Conservation (phyloP, 53 echinoderm and acorn worm species). For the Crossaster papposus region DNA sequence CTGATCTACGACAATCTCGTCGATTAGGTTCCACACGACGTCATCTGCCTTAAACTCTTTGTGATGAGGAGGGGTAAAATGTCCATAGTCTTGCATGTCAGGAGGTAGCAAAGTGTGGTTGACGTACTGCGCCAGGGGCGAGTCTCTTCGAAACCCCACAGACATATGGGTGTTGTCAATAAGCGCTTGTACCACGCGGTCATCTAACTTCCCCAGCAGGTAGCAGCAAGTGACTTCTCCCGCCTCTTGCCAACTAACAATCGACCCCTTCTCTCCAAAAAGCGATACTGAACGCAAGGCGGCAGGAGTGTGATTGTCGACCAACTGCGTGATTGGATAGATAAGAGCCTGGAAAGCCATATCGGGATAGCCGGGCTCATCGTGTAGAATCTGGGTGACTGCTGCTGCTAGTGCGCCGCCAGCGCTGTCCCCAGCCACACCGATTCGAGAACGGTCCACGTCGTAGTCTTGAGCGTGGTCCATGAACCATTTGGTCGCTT, state of each 20-base stretch:
- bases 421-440: conserved; percentile 81
- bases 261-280: conserved; percentile 48
- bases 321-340: conserved; percentile 71
- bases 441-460: conserved; percentile 69
- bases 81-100: conserved; percentile 20
- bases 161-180: conserved; percentile 43
- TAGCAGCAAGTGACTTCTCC: conserved; percentile 47
- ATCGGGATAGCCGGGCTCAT: conserved; percentile 64
- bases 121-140: conserved; percentile 58
- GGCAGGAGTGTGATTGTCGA: conserved; percentile 69
- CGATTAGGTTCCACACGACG: conserved; percentile 57
- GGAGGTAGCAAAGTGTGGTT: conserved; percentile 55
- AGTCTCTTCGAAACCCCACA: conserved; percentile 38
- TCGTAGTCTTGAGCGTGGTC: conserved; percentile 69
- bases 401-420: conserved; percentile 72
- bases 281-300: neutral
- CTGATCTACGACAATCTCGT: conserved; percentile 64
- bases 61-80: neutral
- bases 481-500: conserved; percentile 76
- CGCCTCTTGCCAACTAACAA: conserved; percentile 57
- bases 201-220: conserved; percentile 45
- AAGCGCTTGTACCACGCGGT: conserved; percentile 33
- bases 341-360: conserved; percentile 72
- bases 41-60: conserved; percentile 35
- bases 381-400: conserved; percentile 71